Percentiles rank a stretch among this genome's conserved stretches.
Conservation (phyloP, 2,888 invertebrate genomes). For the Hydriomena furcata region DNA sequence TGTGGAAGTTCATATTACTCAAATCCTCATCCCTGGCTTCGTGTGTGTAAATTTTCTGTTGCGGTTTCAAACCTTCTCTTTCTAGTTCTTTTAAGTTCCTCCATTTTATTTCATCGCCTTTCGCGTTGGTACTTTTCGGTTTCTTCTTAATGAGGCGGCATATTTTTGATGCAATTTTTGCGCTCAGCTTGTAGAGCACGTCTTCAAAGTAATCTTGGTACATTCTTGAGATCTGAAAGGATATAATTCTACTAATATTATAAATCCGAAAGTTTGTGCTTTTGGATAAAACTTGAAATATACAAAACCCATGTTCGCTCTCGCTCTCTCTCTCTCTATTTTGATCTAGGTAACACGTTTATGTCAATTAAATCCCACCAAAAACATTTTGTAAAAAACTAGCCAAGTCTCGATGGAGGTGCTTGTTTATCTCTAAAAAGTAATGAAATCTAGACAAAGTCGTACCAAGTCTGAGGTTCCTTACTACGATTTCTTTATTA, state of each 20-base stretch:
- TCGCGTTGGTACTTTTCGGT: slow-evolving; percentile 16
- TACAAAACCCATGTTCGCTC: too few species aligned
- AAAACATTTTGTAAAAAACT: too few species aligned
- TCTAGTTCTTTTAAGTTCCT: slow-evolving; percentile 30
- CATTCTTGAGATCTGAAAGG: slow-evolving; percentile 89
- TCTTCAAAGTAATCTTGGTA: slow-evolving; percentile 90
- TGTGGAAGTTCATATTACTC: slow-evolving; percentile 87
- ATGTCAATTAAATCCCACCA: too few species aligned
- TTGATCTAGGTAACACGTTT: too few species aligned
- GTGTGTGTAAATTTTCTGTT: slow-evolving; percentile 23
- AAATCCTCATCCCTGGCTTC: slow-evolving; percentile 56
- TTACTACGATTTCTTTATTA: too few species aligned
- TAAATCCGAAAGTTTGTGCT: too few species aligned
- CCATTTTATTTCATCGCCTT: slow-evolving; percentile 33
- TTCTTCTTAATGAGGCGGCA: slow-evolving; percentile 49
- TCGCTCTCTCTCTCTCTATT: too few species aligned
- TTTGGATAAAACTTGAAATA: too few species aligned
- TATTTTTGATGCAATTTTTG: slow-evolving; percentile 63
- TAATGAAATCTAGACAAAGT: too few species aligned
- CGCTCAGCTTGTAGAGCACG: slow-evolving; percentile 76
- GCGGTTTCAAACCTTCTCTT: slow-evolving; percentile 27
- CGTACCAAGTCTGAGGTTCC: too few species aligned
- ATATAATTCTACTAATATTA: background rate
- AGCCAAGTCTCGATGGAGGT: too few species aligned
- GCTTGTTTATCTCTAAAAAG: too few species aligned